These are phyloP conservation scores for Coelopa frigida DNA, from an alignment of 1,140 invertebrate species.

Conservation along the genomic window DNA sequence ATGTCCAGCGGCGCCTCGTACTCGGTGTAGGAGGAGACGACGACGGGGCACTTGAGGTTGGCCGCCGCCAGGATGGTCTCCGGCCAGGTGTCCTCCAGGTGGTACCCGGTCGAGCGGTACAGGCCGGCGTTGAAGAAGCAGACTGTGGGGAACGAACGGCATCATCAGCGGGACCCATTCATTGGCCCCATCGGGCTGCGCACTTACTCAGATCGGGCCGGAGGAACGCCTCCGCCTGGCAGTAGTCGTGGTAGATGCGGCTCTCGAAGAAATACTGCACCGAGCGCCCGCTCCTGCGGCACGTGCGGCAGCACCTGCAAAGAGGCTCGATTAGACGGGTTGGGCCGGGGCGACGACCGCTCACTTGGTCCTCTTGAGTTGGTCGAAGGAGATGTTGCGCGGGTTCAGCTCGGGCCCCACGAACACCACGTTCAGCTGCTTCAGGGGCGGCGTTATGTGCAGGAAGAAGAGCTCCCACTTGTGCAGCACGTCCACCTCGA, in stretches of 20 bases:
- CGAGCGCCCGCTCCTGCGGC: constrained; percentile 22
- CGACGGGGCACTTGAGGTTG: constrained; percentile 49
- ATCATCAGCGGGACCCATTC: not conserved
- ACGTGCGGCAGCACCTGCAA: constrained; percentile 29
- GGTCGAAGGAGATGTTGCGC: constrained; percentile 47
- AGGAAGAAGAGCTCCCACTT: constrained; percentile 66
- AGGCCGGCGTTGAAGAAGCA: constrained; percentile 66
- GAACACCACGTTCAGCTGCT: constrained; percentile 52
- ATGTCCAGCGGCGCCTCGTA: constrained; percentile 57
- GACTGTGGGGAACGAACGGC: constrained; percentile 40
- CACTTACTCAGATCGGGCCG: constrained; percentile 52
- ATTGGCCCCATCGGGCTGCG: constrained; percentile 15
- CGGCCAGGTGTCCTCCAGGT: constrained; percentile 57
- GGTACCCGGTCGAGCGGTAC: constrained; percentile 56
- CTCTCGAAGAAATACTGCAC: constrained; percentile 40
- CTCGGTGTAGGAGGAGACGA: constrained; percentile 59
- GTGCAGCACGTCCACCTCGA: constrained; percentile 57
- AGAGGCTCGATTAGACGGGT: not conserved
- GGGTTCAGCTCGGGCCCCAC: constrained; percentile 58
- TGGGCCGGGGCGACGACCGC: not conserved
- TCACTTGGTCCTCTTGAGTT: constrained; percentile 34
- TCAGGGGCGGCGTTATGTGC: constrained; percentile 53
- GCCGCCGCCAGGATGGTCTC: constrained; percentile 52
- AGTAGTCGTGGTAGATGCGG: constrained; percentile 55
- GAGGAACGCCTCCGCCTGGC: constrained; percentile 40